Evolutionary conservation across 2,888 invertebrate species (phyloP).

Genomic region (Coremacera marginata): DNA sequence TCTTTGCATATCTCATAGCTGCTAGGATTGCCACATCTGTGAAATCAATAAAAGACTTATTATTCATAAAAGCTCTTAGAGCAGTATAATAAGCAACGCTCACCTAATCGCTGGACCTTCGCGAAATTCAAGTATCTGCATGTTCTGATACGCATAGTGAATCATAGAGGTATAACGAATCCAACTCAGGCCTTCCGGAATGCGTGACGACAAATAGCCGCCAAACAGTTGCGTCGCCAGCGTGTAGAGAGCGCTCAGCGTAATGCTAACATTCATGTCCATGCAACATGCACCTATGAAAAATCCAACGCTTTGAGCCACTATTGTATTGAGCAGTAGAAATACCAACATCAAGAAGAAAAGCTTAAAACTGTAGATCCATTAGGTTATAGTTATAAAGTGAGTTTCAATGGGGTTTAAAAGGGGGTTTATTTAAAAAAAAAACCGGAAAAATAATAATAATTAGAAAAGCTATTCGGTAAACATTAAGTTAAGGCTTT

Average conservation of each 20-base stretch:
- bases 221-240: constrained; percentile 83
- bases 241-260: constrained; percentile 82
- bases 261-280: constrained; percentile 83
- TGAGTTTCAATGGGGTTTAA: neutral
- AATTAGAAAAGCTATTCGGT: neutral
- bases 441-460: neutral
- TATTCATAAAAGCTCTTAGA: neutral
- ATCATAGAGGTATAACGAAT: constrained; percentile 82
- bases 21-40: constrained; percentile 78
- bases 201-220: constrained; percentile 79
- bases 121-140: constrained; percentile 83
- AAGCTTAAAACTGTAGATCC: constrained; percentile 71
- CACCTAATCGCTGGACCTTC: constrained; percentile 78
- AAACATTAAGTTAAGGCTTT: too few relatives aligned
- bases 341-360: constrained; percentile 79
- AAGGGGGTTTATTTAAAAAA: constrained; percentile 23
- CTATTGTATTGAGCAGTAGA: constrained; percentile 78
- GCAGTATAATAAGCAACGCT: constrained; percentile 60
- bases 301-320: constrained; percentile 83
- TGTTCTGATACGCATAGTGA: constrained; percentile 84
- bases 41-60: constrained; percentile 45
- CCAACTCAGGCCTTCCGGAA: constrained; percentile 81
- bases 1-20: constrained; percentile 76
- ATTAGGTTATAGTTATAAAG: constrained; percentile 31
- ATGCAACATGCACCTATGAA: constrained; percentile 83